A percentile compares a stretch with the other conserved stretches of the same genome.
These are phyloP conservation scores for Leontopithecus rosalia DNA, from an alignment of 2,797 vertebrate genomes.

Conservation along the genomic window DNA sequence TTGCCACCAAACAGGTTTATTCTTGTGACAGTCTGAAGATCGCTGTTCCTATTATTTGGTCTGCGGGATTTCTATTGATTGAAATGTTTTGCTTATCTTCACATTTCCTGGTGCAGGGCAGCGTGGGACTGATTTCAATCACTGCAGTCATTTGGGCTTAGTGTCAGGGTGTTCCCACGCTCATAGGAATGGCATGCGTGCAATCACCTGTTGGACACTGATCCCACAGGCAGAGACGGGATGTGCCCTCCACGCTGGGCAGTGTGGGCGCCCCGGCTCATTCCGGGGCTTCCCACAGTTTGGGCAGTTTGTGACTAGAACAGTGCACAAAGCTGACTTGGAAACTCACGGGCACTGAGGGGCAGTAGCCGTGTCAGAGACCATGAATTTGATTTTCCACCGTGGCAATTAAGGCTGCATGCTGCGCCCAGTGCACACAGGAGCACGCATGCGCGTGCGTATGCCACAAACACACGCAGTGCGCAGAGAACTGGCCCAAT, in stretches of 20 bases:
- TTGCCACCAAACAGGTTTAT: background rate
- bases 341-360: background rate
- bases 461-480: background rate
- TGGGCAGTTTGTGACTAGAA: background rate
- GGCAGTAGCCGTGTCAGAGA: background rate
- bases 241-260: background rate
- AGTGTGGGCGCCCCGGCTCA: background rate
- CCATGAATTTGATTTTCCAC: no score
- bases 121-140: background rate
- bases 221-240: background rate
- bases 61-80: background rate
- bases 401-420: rapidly evolving
- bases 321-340: background rate
- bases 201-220: background rate
- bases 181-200: background rate
- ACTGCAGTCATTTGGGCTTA: background rate
- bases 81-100: background rate
- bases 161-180: background rate
- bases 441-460: rapidly evolving
- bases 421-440: rapidly evolving
- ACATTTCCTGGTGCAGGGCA: rapidly evolving
- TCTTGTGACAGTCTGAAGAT: background rate
- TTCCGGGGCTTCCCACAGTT: background rate
- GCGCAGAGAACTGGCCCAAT: rapidly evolving
- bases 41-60: background rate